Conservation (phyloP, 2,797 vertebrate species). For the Schizothorax lantsangensis region DNA sequence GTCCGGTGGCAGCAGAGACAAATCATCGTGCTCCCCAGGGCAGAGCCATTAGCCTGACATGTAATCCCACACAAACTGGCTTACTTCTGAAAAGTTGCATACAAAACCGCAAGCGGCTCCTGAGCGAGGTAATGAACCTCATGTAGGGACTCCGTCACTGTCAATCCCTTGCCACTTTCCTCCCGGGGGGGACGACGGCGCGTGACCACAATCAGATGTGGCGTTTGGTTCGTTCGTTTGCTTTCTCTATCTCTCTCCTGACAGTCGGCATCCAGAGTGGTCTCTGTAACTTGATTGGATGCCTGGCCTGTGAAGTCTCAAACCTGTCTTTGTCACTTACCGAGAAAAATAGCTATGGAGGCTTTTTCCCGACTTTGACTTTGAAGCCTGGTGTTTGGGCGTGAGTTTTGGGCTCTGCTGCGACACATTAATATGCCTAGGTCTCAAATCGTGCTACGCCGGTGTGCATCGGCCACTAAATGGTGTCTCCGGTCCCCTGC, state of each 20-base stretch:
- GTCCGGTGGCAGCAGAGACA: constrained; percentile 60
- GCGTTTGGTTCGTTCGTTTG: neutral
- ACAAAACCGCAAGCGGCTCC: constrained; percentile 55
- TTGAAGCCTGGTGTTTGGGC: constrained; percentile 1
- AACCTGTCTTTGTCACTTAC: constrained; percentile 27
- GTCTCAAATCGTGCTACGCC: neutral
- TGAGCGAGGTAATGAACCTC: constrained; percentile 57
- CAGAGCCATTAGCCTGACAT: constrained; percentile 64
- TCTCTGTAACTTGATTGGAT: constrained; percentile 45
- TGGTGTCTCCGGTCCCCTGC: neutral
- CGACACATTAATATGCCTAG: neutral
- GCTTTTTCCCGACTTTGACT: constrained; percentile 6
- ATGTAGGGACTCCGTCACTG: constrained; percentile 54
- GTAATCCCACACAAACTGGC: constrained; percentile 64
- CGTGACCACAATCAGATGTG: constrained; percentile 1
- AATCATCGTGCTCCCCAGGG: constrained; percentile 58
- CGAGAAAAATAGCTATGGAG: neutral
- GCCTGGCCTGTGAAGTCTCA: constrained; percentile 7
- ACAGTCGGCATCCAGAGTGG: constrained; percentile 16
- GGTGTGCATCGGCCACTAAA: neutral
- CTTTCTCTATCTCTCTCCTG: constrained; percentile 15
- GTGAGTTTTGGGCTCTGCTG: neutral
- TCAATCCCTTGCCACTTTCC: constrained; percentile 25
- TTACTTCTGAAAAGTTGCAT: constrained; percentile 56
- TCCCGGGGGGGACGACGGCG: neutral